Conservation (phyloP, 2,113 vertebrate species). For the Xyrauchen texanus region DNA sequence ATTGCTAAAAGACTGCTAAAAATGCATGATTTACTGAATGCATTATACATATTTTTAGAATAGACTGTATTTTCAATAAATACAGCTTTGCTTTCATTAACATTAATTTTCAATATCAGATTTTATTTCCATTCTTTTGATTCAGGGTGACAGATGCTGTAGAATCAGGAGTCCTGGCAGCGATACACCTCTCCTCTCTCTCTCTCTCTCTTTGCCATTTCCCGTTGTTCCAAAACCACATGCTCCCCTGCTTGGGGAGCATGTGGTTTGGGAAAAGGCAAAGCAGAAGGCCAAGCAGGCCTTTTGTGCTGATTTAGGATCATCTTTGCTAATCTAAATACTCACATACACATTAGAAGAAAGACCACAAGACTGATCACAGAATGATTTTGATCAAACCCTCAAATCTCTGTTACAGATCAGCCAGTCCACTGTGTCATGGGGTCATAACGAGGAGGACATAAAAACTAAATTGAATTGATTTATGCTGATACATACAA, state of each 20-base stretch:
- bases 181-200: conserved; percentile 36
- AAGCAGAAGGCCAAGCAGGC: too few relatives aligned
- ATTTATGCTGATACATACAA: too few relatives aligned
- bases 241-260: conserved; percentile 54
- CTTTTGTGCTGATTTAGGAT: conserved; percentile 27
- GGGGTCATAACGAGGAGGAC: conserved; percentile 5
- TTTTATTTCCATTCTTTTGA: conserved; percentile 42
- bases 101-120: conserved; percentile 34
- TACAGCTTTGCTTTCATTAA: not conserved
- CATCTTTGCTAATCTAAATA: not conserved
- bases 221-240: conserved; percentile 52
- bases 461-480: not conserved
- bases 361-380: conserved; percentile 1
- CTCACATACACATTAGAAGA: conserved; percentile 3
- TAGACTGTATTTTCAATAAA: not conserved
- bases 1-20: too few relatives aligned
- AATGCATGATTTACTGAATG: too few relatives aligned
- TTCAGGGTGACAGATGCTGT: conserved; percentile 58
- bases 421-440: not conserved
- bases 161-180: conserved; percentile 61
- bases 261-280: too few relatives aligned
- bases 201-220: conserved; percentile 26
- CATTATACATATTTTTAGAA: not conserved
- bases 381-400: conserved; percentile 4
- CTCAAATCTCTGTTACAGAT: not conserved